phyloP scores from a whole-genome alignment of 2,888 invertebrate genomes.

The Euplagia quadripunctaria region DNA sequence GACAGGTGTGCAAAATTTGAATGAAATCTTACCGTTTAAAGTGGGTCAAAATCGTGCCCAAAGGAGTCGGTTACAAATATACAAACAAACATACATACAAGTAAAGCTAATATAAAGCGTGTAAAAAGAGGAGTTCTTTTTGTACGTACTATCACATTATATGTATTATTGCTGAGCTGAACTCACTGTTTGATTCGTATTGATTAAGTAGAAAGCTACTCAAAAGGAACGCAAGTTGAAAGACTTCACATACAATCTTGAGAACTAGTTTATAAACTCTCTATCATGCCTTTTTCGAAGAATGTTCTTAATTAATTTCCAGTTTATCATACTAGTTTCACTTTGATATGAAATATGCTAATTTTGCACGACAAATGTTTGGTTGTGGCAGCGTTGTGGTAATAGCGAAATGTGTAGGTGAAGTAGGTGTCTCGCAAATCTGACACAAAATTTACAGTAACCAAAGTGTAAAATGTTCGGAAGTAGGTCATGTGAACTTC shows the following conservation, averaged over 20 bases:
- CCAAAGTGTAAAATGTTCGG: background rate
- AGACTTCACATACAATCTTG: background rate
- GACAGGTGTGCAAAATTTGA: no score
- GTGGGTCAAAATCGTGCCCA: no score
- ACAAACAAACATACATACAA: no score
- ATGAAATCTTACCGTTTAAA: no score
- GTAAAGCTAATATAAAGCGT: no score
- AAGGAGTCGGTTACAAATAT: no score
- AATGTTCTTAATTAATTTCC: background rate
- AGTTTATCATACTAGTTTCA: background rate
- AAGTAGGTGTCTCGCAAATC: constrained; percentile 20
- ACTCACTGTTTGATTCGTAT: background rate
- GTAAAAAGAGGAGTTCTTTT: no score
- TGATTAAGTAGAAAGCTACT: background rate
- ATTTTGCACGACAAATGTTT: background rate
- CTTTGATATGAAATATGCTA: background rate
- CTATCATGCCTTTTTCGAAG: background rate
- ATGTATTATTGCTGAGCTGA: background rate
- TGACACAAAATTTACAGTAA: constrained; percentile 21
- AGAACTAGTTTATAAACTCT: background rate
- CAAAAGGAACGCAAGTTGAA: background rate
- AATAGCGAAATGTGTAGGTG: background rate
- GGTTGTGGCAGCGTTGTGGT: constrained; percentile 3
- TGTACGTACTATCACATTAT: background rate
- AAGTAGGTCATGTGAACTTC: constrained; percentile 13